These are phyloP conservation scores for Laspeyria flexula DNA, from an alignment of 2,888 invertebrate genomes.

Conservation along the genomic window DNA sequence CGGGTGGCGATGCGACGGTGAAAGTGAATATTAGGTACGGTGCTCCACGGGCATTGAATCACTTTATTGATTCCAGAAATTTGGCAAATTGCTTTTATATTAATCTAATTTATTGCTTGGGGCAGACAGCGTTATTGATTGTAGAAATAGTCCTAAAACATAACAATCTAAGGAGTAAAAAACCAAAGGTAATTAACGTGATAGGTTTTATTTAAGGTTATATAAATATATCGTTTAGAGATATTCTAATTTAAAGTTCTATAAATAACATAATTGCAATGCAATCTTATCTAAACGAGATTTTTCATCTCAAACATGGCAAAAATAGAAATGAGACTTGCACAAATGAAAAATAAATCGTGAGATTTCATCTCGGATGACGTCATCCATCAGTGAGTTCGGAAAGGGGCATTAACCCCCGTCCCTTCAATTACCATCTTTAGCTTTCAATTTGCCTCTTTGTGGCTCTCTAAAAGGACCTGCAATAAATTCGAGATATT, in stretches of 20 bases:
- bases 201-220: too few relatives aligned
- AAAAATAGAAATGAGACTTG: conserved; percentile 27
- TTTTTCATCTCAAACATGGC: conserved; percentile 14
- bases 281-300: not conserved
- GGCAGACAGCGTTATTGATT: not conserved
- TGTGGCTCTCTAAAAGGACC: conserved; percentile 70
- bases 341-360: conserved; percentile 56
- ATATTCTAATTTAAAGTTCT: not conserved
- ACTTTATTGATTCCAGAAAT: conserved; percentile 19
- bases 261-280: not conserved
- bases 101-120: conserved; percentile 8
- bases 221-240: too few relatives aligned
- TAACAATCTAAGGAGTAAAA: too few relatives aligned
- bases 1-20: conserved; percentile 12
- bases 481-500: conserved; percentile 63
- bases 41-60: conserved; percentile 20
- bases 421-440: conserved; percentile 83
- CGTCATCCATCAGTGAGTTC: conserved; percentile 77
- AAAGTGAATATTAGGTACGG: conserved; percentile 32
- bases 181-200: too few relatives aligned
- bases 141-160: too few relatives aligned
- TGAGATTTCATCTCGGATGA: conserved; percentile 71
- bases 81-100: conserved; percentile 13
- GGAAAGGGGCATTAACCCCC: conserved; percentile 77
- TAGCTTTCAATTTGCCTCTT: conserved; percentile 84